Conservation (phyloP, 1,140 invertebrate genomes). For the Drosophila kurseongensis region DNA sequence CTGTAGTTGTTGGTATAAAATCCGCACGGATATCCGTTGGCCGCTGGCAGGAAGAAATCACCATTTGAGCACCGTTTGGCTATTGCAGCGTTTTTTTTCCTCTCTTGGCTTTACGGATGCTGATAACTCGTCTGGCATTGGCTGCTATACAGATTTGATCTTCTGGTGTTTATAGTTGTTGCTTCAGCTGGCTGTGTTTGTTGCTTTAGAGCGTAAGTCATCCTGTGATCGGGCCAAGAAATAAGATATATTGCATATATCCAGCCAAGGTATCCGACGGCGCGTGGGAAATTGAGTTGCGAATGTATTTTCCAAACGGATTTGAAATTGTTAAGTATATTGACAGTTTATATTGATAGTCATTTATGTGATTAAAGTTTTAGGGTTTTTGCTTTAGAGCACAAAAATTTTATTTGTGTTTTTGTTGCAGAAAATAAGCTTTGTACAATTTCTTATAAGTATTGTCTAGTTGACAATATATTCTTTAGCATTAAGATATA, state of each 20-base stretch:
- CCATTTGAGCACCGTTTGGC: slow-evolving; percentile 79
- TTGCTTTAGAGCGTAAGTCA: slow-evolving; percentile 43
- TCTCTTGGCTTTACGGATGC: slow-evolving; percentile 65
- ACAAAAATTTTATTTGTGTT: neutral
- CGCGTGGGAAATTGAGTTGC: slow-evolving; percentile 53
- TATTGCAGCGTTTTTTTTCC: slow-evolving; percentile 57
- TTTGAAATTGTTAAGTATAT: slow-evolving; percentile 1
- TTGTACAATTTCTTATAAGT: slow-evolving; percentile 8
- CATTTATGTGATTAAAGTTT: neutral
- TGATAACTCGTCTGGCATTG: slow-evolving; percentile 75
- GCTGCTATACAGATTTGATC: slow-evolving; percentile 67
- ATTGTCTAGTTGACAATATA: slow-evolving; percentile 4
- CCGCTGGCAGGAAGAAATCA: slow-evolving; percentile 80
- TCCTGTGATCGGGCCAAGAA: slow-evolving; percentile 53
- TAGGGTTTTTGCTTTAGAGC: neutral
- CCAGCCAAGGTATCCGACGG: slow-evolving; percentile 55
- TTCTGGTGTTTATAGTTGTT: slow-evolving; percentile 39
- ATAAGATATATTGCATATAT: slow-evolving; percentile 38
- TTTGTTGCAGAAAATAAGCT: neutral
- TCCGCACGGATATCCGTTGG: slow-evolving; percentile 81
- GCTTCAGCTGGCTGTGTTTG: slow-evolving; percentile 32
- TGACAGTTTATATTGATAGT: neutral
- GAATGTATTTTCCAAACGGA: slow-evolving; percentile 8
- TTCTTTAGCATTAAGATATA: neutral
- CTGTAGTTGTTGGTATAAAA: slow-evolving; percentile 66